phyloP scores from a whole-genome alignment of 2,888 invertebrate species.

The Watsonalla binaria region DNA sequence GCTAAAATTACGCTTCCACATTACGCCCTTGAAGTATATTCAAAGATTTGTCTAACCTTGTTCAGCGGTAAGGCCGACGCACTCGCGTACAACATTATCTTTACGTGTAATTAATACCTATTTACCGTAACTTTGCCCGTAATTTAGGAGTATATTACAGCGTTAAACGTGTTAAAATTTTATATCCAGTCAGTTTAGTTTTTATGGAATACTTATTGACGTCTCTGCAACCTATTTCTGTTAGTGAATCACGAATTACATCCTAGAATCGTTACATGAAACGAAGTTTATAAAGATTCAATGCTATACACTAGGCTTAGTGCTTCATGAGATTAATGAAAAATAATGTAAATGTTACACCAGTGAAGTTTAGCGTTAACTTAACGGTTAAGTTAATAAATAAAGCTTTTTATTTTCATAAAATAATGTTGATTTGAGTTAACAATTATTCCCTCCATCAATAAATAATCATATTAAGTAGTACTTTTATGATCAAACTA shows the following conservation, averaged over 20 bases:
- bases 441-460: too few species aligned
- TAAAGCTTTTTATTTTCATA: too few species aligned
- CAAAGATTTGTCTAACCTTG: slow-evolving; percentile 15
- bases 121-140: too few species aligned
- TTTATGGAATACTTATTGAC: not conserved
- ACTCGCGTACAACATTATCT: not conserved
- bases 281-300: not conserved
- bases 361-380: too few species aligned
- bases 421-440: too few species aligned
- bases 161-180: not conserved
- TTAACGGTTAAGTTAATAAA: too few species aligned
- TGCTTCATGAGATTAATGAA: too few species aligned
- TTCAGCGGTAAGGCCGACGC: not conserved
- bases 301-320: not conserved
- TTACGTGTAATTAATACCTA: too few species aligned
- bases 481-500: too few species aligned
- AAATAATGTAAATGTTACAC: too few species aligned
- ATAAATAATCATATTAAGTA: too few species aligned
- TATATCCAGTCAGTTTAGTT: not conserved
- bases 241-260: not conserved
- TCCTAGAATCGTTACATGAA: not conserved
- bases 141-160: too few species aligned
- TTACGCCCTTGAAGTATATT: slow-evolving; percentile 11
- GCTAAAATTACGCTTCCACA: not conserved
- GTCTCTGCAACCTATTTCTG: not conserved